Conservation (phyloP, 2,888 invertebrate genomes). For the Pogonocherus hispidulus region DNA sequence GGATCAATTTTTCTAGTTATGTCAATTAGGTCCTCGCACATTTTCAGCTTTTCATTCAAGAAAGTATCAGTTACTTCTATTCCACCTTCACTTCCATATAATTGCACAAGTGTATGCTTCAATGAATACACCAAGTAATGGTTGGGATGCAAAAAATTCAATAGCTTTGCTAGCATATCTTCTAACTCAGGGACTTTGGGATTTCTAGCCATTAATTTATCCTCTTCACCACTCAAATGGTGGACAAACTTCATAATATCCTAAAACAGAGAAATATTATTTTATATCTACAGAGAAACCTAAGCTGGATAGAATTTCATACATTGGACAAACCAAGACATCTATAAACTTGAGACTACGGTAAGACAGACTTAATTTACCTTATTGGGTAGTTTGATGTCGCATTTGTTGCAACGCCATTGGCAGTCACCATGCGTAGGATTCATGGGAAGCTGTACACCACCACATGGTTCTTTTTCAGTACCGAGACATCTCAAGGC, state of each 20-base stretch:
- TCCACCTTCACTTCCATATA: constrained; percentile 79
- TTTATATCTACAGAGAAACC: too few relatives aligned
- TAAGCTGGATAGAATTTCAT: too few relatives aligned
- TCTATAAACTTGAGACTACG: too few relatives aligned
- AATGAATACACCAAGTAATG: constrained; percentile 79
- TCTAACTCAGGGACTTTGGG: constrained; percentile 73
- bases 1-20: constrained; percentile 78
- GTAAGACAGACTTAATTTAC: too few relatives aligned
- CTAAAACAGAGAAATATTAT: constrained; percentile 46
- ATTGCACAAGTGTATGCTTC: constrained; percentile 78
- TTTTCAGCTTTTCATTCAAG: constrained; percentile 74
- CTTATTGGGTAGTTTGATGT: constrained; percentile 74
- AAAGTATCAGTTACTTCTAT: constrained; percentile 73
- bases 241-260: constrained; percentile 76
- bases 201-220: constrained; percentile 72
- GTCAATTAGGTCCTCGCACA: constrained; percentile 75
- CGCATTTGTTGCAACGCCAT: constrained; percentile 79
- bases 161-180: constrained; percentile 75
- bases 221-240: constrained; percentile 81
- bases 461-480: constrained; percentile 74
- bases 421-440: constrained; percentile 69
- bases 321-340: too few relatives aligned
- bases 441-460: constrained; percentile 77
- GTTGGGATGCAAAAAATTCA: constrained; percentile 75
- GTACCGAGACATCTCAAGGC: constrained; percentile 76